Base-by-base conservation (phyloP, 2,888 invertebrate genomes). In the Neoaliturus tenellus region DNA sequence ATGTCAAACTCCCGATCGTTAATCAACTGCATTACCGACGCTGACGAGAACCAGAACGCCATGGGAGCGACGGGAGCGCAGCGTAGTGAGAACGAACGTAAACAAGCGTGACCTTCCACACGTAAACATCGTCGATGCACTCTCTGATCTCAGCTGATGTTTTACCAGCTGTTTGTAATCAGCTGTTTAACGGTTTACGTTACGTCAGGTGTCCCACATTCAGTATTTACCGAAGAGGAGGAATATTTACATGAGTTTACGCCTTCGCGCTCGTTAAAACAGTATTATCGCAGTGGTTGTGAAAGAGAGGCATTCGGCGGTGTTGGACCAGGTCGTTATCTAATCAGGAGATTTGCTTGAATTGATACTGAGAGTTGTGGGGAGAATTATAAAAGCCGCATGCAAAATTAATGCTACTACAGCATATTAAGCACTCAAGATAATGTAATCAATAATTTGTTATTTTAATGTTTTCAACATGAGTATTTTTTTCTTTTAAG, bases 231-330 rank as follows among this genome's bases (percentile, higher is more conserved):
- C 51, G 51, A 23, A n/a, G 55, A 62, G 62, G 62, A 62, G 62
- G 62, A 31, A 62, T 75, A 75, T 75, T 75, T 75, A 44, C 73
- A 75, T 75, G 48, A 75, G 3, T 33, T 75, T 23, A 75, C 73
- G 35, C 73, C 73, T 44, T 23, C 10, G 73, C 73, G 39, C 73
- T 75, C 73, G 73, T 75, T 75, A 75, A 75, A 75, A 35, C 44
- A 14, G 28, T 28, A 41, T 62, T 62, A 51, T 10, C 51, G 62
- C 28, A n/a, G 62, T 17, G 62, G 31, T 62, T 62, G 62, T 31
- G 20, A 62, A 8, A 62, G 62, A 62, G 17, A 48, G 8, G 4
- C 17, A 14, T 23, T 20, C 5, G 51, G 23, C 51, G n/a, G 62
- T 62, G n/a, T n/a, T n/a, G 55, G 55, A 55, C 55, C 55, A 12